Base-by-base conservation (phyloP, 2,113 vertebrate genomes). In the Empidonax traillii region DNA sequence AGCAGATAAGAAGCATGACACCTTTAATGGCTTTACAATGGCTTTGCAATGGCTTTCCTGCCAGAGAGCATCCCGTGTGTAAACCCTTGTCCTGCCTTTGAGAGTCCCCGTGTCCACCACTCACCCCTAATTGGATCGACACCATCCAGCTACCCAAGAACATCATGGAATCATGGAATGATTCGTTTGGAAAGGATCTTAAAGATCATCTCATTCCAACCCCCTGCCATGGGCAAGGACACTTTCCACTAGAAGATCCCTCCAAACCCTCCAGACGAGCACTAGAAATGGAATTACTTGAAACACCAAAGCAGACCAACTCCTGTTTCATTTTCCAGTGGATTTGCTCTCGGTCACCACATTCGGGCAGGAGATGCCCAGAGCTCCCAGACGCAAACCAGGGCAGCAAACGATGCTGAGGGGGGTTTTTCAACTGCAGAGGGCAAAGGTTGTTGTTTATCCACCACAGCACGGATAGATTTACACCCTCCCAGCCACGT, bases 1-100 rank as follows among this genome's bases (percentile, higher is more conserved):
- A 74, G 83, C 79, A 96, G 90, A 87, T 87, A 78, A 83, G 79
- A 43, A 66, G 80, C 82, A 5, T 93, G 95, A 94, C 96, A 91
- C 88, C 91, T 91, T 63, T 43, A 72, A 89, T 41, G 66, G 73
- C 75, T 75, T 74, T 55, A 33, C 63, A 68, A 91, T 3, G 56
- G 75, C 75, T 75, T 74, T 56, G 21, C 63, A 68, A 91, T 3
- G 56, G 75, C 51, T 72, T 80, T 90, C 82, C 87, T 81, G 89
- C 81, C 86, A 52, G 24, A 23, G 43, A 46, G 53, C 5, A 12
- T 37, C 73, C 83, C 51, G 3, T 1, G 44, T 3, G 4, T 47
- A 80, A 78, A 84, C 11, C n/a, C 49, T 21, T 5, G 7, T 24
- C 75, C 83, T 37, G 73, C 30, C 41, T 53, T 35, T 21, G 28